Evolutionary conservation across 1,140 invertebrate genomes (phyloP).

Genomic region (Neodiprion lecontei): DNA sequence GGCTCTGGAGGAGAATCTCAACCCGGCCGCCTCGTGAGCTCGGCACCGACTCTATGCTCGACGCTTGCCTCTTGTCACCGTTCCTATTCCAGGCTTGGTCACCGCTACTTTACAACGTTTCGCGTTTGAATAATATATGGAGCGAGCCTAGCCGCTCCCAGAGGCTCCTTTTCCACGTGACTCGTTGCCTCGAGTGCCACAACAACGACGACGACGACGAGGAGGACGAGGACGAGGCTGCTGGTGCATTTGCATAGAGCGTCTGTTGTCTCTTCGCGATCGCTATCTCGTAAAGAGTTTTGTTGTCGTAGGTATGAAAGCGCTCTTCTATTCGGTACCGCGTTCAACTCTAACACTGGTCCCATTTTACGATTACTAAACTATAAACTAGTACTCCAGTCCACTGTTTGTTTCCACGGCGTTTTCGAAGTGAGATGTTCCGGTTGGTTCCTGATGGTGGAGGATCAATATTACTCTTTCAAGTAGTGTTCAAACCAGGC

Average conservation of each 20-base stretch:
- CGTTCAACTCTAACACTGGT: background rate
- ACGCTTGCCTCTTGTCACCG: background rate
- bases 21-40: background rate
- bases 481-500: too few species aligned
- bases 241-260: background rate
- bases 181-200: slow-evolving; percentile 1
- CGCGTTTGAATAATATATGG: slow-evolving; percentile 7
- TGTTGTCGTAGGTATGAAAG: background rate
- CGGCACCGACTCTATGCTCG: background rate
- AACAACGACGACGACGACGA: background rate
- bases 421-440: too few species aligned
- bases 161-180: background rate
- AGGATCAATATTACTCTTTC: too few species aligned
- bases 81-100: background rate
- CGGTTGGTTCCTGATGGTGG: too few species aligned
- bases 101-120: slow-evolving; percentile 7
- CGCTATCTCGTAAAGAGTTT: slow-evolving; percentile 4
- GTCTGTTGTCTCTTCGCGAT: background rate
- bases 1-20: background rate
- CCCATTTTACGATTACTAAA: background rate
- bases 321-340: background rate
- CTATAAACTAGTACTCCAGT: background rate
- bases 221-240: background rate
- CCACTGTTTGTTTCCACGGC: too few species aligned
- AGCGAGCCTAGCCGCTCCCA: background rate